Conservation (phyloP, 2,888 invertebrate genomes). For the Molanna angustata region DNA sequence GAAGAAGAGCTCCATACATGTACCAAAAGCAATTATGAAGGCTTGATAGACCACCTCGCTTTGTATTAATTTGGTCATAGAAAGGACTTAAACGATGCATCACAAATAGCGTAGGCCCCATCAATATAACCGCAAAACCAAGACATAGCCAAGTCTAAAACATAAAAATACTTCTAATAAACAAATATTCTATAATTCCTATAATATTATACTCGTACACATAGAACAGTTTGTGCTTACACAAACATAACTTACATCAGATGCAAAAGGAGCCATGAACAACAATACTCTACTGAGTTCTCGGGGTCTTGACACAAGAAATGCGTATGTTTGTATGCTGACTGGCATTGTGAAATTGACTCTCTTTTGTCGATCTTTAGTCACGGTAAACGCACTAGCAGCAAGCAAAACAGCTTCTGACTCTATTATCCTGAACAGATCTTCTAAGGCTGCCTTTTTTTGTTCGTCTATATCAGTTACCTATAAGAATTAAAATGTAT, state of each 20-base stretch:
- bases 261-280: slow-evolving; percentile 79
- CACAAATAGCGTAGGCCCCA: slow-evolving; percentile 74
- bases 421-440: slow-evolving; percentile 50
- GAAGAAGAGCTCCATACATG: slow-evolving; percentile 84
- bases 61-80: slow-evolving; percentile 60
- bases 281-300: slow-evolving; percentile 79
- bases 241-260: neutral
- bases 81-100: slow-evolving; percentile 73
- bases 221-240: neutral
- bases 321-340: slow-evolving; percentile 75
- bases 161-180: neutral
- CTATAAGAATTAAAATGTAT: too few relatives aligned
- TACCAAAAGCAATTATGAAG: slow-evolving; percentile 81
- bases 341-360: slow-evolving; percentile 78
- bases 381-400: slow-evolving; percentile 60
- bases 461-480: slow-evolving; percentile 34
- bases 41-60: slow-evolving; percentile 56
- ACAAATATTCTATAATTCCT: neutral
- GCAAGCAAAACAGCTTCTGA: slow-evolving; percentile 55
- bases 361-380: slow-evolving; percentile 44
- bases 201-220: neutral
- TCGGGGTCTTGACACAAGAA: slow-evolving; percentile 74
- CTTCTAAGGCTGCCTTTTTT: slow-evolving; percentile 41
- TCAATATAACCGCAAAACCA: slow-evolving; percentile 66
- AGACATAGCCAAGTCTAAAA: slow-evolving; percentile 81